Evolutionary conservation across 2,888 invertebrate species (phyloP), one percentile per base, ranked within the genome.

Genomic region (Schizotus pectinicornis): DNA sequence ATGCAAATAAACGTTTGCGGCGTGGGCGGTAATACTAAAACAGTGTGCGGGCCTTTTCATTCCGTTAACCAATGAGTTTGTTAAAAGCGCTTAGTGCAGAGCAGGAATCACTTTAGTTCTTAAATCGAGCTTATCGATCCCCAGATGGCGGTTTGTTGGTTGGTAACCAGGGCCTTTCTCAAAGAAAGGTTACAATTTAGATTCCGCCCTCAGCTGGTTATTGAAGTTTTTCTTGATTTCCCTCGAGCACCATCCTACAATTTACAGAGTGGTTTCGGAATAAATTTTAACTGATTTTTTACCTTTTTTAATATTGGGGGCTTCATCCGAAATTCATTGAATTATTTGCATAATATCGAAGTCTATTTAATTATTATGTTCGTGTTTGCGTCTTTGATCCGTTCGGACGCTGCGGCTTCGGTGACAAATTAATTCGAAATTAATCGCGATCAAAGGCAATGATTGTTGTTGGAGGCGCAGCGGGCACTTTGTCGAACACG

Each of bases 151-250:
- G 69, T 71, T 70, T 68, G 65, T 65, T 62, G 22, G 22, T 22
- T 22, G 69, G 70, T 72, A 67, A 69, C 67, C 67, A 60, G 65
- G 63, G 64, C 61, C 71, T 63, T 47, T 62, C 65, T 65, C 65
- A 67, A 64, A 69, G 67, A 68, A 65, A 69, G 67, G 68, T 64
- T 67, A 70, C 68, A 71, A 70, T 71, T 72, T 71, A 70, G 68
- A 69, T 68, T 70, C 68, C 61, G 59, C 65, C 66, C 63, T 63
- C 64, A 57, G 62, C 61, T 59, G 67, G 66, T 73, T 71, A 73
- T 73, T 70, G 71, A 71, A 72, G 70, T 70, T 71, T 72, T 72
- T 70, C 71, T 59, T 73, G 72, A 72, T 73, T 72, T 73, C 71
- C 71, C 70, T 45, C 41, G 68, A 63, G 71, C 59, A 66, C 65